Percentiles rank a stretch among this genome's conserved stretches.
Evolutionary conservation across 30 jellyfish, hydroid and myxozoan genomes (phyloP).

Genomic region (Chironex yamaguchii): DNA sequence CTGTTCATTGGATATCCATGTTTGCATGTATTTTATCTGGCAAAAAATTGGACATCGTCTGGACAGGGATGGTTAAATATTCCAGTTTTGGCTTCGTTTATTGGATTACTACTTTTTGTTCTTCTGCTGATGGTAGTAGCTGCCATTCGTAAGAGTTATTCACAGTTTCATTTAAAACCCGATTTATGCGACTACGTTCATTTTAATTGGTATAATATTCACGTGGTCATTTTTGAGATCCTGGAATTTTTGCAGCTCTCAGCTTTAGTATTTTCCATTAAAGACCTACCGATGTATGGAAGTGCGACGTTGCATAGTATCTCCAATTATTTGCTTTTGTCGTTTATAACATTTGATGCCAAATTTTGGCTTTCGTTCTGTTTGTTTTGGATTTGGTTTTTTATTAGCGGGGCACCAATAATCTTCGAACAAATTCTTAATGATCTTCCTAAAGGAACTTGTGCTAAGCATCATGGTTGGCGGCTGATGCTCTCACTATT

Average conservation of each 20-base stretch:
- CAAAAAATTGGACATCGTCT: slow-evolving; percentile 42
- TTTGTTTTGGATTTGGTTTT: slow-evolving; percentile 84
- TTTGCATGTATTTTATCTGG: slow-evolving; percentile 66
- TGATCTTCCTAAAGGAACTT: slow-evolving; percentile 78
- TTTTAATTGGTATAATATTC: slow-evolving; percentile 86
- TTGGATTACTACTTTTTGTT: slow-evolving; percentile 56
- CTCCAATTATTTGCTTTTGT: slow-evolving; percentile 74
- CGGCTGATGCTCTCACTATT: slow-evolving; percentile 84
- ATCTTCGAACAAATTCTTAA: slow-evolving; percentile 89
- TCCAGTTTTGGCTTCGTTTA: slow-evolving; percentile 53
- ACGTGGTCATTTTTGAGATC: slow-evolving; percentile 79
- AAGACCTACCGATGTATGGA: slow-evolving; percentile 89
- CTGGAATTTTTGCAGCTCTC: slow-evolving; percentile 84
- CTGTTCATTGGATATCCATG: slow-evolving; percentile 78
- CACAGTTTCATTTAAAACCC: slow-evolving; percentile 37
- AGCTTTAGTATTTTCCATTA: slow-evolving; percentile 75
- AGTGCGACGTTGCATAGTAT: slow-evolving; percentile 48
- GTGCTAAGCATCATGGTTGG: slow-evolving; percentile 91
- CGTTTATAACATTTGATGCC: slow-evolving; percentile 75
- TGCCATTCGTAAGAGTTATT: slow-evolving; percentile 21
- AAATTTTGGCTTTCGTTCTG: slow-evolving; percentile 61
- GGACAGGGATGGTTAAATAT: slow-evolving; percentile 80
- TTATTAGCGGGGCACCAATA: slow-evolving; percentile 85
- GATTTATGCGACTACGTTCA: slow-evolving; percentile 83
- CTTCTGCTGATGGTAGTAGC: slow-evolving; percentile 72